Base-by-base conservation (phyloP, 2,888 invertebrate species). In the Theretra japonica region DNA sequence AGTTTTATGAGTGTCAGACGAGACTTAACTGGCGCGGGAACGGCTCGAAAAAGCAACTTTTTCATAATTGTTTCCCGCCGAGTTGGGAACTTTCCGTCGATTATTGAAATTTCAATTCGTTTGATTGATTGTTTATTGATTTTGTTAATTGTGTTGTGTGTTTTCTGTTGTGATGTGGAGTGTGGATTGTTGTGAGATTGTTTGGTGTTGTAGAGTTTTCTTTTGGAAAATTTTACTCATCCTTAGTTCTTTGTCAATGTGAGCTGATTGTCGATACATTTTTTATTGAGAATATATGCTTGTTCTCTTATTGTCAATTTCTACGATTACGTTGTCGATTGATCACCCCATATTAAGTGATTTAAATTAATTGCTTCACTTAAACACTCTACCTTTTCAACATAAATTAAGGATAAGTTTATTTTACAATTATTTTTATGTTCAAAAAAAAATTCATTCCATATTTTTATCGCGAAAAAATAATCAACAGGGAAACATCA, bases 1-100 rank as follows among this genome's bases (percentile, higher is more conserved):
- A 94, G 93, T 94, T 94, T 94, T 93, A 93, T 92, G 93, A 94
- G 93, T 92, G 93, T 92, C 93, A 92, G 92, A 88, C 91, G 91
- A 86, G 91, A 91, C 90, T 91, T 91, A 92, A 93, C 93, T 90
- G 93, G 89, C 89, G 90, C 90, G 92, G 86, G 91, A 92, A 93
- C 91, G 89, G 88, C 88, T 85, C 87, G 88, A 88, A 90, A 90
- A 90, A 88, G 88, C 65, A 93, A 93, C 93, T 93, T 94, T 91
- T 92, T 92, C 90, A 91, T 94, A 93, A 94, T 94, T 94, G 94
- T 94, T 94, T 94, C 90, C 87, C 84, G 87, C 19, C 90, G 88
- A 87, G 86, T 86, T 82, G 84, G 80, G 80, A 90, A 90, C 82
- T 91, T 88, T 83, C 79, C 80, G 91, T 91, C 90, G 91, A 90